Percentiles rank a stretch among this genome's conserved stretches.
These are phyloP conservation scores for Lethrus apterus DNA, from an alignment of 1,140 invertebrate species.

Conservation along the genomic window DNA sequence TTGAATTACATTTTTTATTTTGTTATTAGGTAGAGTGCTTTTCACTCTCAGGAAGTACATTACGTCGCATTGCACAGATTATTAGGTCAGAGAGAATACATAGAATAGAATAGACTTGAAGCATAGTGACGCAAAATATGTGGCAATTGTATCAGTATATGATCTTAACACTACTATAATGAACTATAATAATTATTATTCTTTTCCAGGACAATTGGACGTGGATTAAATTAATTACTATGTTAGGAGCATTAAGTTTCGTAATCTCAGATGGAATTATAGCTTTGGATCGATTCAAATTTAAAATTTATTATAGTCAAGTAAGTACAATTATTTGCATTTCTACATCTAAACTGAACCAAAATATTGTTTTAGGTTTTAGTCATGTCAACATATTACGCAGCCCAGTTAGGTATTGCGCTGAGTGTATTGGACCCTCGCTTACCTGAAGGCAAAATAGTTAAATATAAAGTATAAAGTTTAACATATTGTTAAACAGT, in stretches of 20 bases:
- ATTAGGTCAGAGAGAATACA: no score
- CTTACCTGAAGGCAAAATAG: no score
- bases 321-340: slow-evolving; percentile 2
- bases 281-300: neutral
- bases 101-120: no score
- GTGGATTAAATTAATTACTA: slow-evolving; percentile 5
- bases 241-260: neutral
- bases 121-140: no score
- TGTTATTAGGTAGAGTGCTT: no score
- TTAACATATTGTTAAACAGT: no score
- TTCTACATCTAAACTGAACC: neutral
- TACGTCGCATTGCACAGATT: no score
- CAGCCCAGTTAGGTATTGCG: neutral
- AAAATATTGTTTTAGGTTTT: neutral
- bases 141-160: neutral
- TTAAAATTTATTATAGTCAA: neutral
- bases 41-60: no score
- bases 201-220: slow-evolving; percentile 1
- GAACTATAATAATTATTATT: neutral
- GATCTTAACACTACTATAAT: neutral
- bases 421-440: slow-evolving; percentile 6
- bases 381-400: slow-evolving; percentile 4
- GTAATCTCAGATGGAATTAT: slow-evolving; percentile 1
- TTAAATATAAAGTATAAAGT: no score
- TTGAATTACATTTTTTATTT: no score